Evolutionary conservation across 2,888 invertebrate species (phyloP).

Genomic region (Drosophila koepferae): DNA sequence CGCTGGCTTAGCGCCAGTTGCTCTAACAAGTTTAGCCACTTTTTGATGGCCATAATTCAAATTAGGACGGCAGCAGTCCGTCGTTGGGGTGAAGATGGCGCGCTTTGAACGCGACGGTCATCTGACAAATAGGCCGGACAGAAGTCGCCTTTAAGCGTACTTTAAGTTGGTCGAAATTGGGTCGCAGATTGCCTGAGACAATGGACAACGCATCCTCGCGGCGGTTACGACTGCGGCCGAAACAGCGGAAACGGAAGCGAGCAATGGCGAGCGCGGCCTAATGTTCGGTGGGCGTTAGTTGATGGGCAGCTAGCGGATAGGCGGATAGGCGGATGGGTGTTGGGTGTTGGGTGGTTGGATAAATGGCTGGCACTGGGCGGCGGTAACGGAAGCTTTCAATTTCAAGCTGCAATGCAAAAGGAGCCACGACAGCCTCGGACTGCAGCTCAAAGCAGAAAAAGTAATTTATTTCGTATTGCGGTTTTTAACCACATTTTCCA

Average conservation of each 20-base stretch:
- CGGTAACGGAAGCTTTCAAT: slow-evolving; percentile 77
- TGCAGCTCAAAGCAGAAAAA: slow-evolving; percentile 78
- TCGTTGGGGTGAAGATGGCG: slow-evolving; percentile 3
- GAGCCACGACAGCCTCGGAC: slow-evolving; percentile 59
- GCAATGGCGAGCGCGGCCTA: slow-evolving; percentile 75
- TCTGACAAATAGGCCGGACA: slow-evolving; percentile 67
- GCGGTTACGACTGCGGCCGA: slow-evolving; percentile 18
- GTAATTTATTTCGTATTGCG: slow-evolving; percentile 80
- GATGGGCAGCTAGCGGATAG: slow-evolving; percentile 5
- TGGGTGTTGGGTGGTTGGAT: slow-evolving; percentile 25
- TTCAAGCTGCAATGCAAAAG: slow-evolving; percentile 72
- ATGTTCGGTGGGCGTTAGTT: slow-evolving; percentile 53
- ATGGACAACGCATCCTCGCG: slow-evolving; percentile 33
- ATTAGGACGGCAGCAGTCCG: slow-evolving; percentile 55
- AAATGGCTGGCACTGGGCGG: slow-evolving; percentile 60
- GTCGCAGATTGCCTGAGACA: slow-evolving; percentile 47
- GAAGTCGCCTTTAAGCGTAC: slow-evolving; percentile 61
- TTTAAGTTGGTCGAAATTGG: slow-evolving; percentile 62
- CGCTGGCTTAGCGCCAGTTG: slow-evolving; percentile 62
- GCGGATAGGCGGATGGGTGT: slow-evolving; percentile 22
- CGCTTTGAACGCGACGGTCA: slow-evolving; percentile 18
- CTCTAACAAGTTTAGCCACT: slow-evolving; percentile 72
- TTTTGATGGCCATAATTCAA: slow-evolving; percentile 77
- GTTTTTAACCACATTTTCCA: slow-evolving; percentile 81
- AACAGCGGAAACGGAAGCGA: slow-evolving; percentile 70